Conservation (phyloP, 1,140 invertebrate species). For the Trinorchestia longiramus region DNA sequence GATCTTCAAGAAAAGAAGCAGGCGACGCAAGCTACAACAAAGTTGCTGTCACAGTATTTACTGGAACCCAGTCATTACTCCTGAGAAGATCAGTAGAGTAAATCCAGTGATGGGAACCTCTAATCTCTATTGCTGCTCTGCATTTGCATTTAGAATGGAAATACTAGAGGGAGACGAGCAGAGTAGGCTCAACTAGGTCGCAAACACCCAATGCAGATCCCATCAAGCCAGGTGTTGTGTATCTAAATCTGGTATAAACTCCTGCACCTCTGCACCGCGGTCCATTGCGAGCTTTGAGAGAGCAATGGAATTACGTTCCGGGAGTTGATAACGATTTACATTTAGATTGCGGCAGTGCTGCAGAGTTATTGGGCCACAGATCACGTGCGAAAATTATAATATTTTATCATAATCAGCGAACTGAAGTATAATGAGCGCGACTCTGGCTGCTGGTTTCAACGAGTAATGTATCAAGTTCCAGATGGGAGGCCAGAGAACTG, state of each 20-base stretch:
- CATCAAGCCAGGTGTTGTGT: constrained; percentile 16
- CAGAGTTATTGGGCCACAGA: not conserved
- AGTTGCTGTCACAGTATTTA: not conserved
- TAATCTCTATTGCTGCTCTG: constrained; percentile 27
- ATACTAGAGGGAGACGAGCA: not conserved
- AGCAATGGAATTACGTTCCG: not conserved
- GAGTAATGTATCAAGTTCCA: not conserved
- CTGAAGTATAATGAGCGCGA: not conserved
- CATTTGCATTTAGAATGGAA: constrained; percentile 53
- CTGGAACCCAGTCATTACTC: not conserved
- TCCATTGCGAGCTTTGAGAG: not conserved
- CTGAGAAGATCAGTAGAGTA: not conserved
- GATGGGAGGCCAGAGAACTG: not conserved
- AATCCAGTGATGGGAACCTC: not conserved
- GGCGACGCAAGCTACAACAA: not conserved
- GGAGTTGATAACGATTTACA: not conserved
- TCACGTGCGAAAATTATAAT: not conserved
- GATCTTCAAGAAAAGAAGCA: not conserved
- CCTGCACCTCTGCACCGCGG: not conserved
- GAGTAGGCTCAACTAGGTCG: not conserved
- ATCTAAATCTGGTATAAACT: not conserved
- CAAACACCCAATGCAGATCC: not conserved
- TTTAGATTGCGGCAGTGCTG: not conserved
- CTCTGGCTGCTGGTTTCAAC: not conserved
- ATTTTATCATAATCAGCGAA: not conserved